Conservation (phyloP, 2,113 vertebrate species). For the Lucifuga dentata region DNA sequence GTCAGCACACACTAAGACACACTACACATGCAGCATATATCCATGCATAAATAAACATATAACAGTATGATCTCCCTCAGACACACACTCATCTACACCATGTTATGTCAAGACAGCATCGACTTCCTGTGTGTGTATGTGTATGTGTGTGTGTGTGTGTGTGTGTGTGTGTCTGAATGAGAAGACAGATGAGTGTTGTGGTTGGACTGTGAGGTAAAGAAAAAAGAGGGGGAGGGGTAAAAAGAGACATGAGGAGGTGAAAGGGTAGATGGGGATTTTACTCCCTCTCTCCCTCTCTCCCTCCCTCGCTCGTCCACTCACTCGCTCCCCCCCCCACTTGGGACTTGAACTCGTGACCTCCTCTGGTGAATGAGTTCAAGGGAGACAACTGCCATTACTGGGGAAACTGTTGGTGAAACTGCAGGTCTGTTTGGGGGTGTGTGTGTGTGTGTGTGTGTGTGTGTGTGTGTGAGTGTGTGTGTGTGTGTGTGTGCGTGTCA, state of each 20-base stretch:
- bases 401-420: slow-evolving; percentile 20
- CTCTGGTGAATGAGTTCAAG: slow-evolving; percentile 79
- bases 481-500: not conserved
- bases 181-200: slow-evolving; percentile 49
- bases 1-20: slow-evolving; percentile 1
- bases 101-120: not conserved
- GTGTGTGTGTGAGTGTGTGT: slow-evolving; percentile 3
- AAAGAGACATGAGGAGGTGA: slow-evolving; percentile 14
- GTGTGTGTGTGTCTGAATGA: slow-evolving; percentile 29
- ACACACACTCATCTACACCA: not conserved
- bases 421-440: not conserved
- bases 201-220: slow-evolving; percentile 47
- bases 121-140: slow-evolving; percentile 14
- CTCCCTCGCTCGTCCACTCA: slow-evolving; percentile 35
- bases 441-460: slow-evolving; percentile 2
- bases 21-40: not conserved
- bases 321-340: slow-evolving; percentile 68
- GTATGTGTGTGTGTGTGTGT: slow-evolving; percentile 32
- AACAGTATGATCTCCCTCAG: too few species aligned
- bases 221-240: slow-evolving; percentile 40
- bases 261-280: slow-evolving; percentile 51
- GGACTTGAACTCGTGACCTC: slow-evolving; percentile 83
- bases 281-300: not conserved
- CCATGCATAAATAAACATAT: not conserved
- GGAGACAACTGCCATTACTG: slow-evolving; percentile 66